phyloP scores from a whole-genome alignment of 2,113 vertebrate genomes.

The Mirza zaza region DNA sequence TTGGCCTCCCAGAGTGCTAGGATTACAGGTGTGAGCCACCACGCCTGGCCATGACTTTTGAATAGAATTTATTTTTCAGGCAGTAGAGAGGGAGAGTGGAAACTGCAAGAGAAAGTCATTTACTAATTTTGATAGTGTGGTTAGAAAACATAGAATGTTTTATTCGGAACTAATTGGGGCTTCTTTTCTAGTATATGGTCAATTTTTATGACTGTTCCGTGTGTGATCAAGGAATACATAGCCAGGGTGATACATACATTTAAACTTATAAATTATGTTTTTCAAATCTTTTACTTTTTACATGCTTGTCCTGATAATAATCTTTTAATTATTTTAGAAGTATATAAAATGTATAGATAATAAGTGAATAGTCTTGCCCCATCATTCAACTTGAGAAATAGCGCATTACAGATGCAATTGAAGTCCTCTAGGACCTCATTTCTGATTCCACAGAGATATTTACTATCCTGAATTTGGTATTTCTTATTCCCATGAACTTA shows the following conservation, averaged over 20 bases:
- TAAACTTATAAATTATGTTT: not conserved
- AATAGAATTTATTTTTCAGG: not conserved
- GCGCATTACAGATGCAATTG: not conserved
- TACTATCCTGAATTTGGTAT: constrained; percentile 21
- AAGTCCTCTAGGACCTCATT: not conserved
- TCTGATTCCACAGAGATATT: not conserved
- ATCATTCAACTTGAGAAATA: constrained; percentile 28
- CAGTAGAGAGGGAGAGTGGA: not conserved
- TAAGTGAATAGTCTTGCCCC: not conserved
- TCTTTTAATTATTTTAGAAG: not conserved
- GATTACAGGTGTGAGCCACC: too few species aligned
- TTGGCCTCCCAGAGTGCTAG: too few species aligned
- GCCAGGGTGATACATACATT: not conserved
- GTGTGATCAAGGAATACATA: not conserved
- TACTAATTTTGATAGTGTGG: not conserved
- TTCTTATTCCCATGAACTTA: not conserved
- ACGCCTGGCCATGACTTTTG: not conserved
- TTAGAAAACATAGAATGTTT: not conserved
- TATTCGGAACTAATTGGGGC: constrained; percentile 6
- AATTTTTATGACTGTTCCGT: not conserved
- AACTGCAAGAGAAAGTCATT: not conserved
- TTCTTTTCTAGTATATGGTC: not conserved
- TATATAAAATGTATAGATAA: not conserved
- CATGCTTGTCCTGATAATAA: not conserved
- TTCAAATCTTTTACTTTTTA: not conserved